A percentile compares a stretch with the other conserved stretches of the same genome.
These are phyloP conservation scores for Siniperca scherzeri DNA, from an alignment of 2,797 vertebrate species.

Conservation along the genomic window DNA sequence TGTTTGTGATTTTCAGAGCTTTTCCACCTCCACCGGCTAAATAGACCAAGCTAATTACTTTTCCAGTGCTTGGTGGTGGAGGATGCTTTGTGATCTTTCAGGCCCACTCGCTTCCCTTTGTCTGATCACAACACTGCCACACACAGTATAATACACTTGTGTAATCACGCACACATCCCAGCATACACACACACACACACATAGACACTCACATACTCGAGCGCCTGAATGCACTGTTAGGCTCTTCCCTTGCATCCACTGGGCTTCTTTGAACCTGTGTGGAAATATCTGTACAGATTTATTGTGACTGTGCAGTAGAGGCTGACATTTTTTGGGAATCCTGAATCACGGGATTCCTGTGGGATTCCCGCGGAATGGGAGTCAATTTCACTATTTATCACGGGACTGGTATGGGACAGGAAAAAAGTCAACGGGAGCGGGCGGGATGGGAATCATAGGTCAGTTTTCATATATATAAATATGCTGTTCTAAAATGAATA, in stretches of 20 bases:
- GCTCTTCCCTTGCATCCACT: background rate
- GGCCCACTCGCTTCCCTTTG: conserved; percentile 16
- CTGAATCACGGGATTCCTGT: too few relatives aligned
- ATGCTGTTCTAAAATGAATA: too few relatives aligned
- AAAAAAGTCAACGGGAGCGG: too few relatives aligned
- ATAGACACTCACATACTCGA: background rate
- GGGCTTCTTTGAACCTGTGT: background rate
- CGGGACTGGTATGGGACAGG: too few relatives aligned
- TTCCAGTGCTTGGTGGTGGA: background rate
- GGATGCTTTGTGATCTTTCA: conserved; percentile 36
- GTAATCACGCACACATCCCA: conserved; percentile 4
- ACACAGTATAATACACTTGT: background rate
- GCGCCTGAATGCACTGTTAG: background rate
- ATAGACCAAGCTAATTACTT: conserved; percentile 49
- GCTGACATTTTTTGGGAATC: too few relatives aligned
- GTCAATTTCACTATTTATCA: too few relatives aligned
- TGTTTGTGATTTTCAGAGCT: background rate
- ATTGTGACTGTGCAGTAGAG: background rate
- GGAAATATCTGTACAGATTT: background rate
- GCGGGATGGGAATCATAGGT: too few relatives aligned
- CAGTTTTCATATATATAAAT: too few relatives aligned
- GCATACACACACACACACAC: background rate
- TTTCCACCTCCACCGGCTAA: conserved; percentile 26
- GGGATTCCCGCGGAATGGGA: too few relatives aligned
- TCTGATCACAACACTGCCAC: conserved; percentile 1